Conservation (phyloP, 2,797 vertebrate genomes). For the Sphaeramia orbicularis region DNA sequence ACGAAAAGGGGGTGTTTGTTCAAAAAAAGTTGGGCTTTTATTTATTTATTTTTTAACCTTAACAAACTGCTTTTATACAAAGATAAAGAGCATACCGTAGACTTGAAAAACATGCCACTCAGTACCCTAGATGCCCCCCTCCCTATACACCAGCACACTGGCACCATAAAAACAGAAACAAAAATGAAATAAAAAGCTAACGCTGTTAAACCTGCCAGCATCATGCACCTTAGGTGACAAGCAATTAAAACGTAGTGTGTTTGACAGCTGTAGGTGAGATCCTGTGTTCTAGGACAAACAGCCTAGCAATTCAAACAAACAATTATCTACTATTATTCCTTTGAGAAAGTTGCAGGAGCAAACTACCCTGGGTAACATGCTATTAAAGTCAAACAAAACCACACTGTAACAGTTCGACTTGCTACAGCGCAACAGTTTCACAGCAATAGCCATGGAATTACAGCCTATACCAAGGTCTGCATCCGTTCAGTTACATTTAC, state of each 20-base stretch:
- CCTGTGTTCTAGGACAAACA: constrained; percentile 23
- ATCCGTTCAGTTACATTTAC: constrained; percentile 70
- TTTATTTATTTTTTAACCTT: too few species aligned
- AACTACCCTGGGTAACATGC: constrained; percentile 4
- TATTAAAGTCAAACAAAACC: constrained; percentile 39
- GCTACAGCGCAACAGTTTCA: constrained; percentile 41
- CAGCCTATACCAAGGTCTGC: constrained; percentile 58
- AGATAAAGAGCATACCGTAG: neutral
- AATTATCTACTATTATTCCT: constrained; percentile 21
- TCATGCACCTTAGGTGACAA: constrained; percentile 19
- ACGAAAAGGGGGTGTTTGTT: too few species aligned
- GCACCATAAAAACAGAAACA: constrained; percentile 25
- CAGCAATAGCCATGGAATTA: constrained; percentile 55
- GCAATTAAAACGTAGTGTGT: constrained; percentile 49
- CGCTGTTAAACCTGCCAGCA: constrained; percentile 9
- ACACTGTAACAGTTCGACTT: constrained; percentile 25
- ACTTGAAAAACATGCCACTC: constrained; percentile 19
- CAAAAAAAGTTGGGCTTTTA: neutral
- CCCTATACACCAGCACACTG: too few species aligned
- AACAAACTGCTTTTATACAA: neutral
- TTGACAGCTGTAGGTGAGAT: constrained; percentile 39
- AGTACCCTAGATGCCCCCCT: neutral
- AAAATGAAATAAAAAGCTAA: constrained; percentile 11
- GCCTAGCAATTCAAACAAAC: constrained; percentile 17
- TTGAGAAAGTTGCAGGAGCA: neutral